Percentiles rank a stretch among this genome's conserved stretches.
phyloP scores from a whole-genome alignment of 2,888 invertebrate genomes.

The Euzetes globulus region DNA sequence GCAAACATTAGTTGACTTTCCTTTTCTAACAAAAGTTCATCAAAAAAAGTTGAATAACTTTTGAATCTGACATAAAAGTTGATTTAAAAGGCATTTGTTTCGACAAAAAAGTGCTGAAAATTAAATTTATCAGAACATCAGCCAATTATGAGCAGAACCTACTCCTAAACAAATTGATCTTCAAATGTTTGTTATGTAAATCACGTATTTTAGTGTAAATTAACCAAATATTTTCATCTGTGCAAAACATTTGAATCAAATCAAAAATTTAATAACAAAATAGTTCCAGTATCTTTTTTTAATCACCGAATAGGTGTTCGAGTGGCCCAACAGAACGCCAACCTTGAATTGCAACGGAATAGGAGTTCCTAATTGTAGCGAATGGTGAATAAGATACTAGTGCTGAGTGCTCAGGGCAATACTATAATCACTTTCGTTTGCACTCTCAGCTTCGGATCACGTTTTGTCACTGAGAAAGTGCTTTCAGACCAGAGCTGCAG shows the following conservation, averaged over 20 bases:
- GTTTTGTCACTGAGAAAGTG: conserved; percentile 9
- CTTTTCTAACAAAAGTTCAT: too few relatives aligned
- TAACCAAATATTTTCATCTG: not conserved
- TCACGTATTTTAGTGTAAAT: not conserved
- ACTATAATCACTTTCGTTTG: not conserved
- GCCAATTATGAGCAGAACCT: too few relatives aligned
- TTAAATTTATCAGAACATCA: too few relatives aligned
- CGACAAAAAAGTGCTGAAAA: too few relatives aligned
- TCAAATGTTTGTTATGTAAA: not conserved
- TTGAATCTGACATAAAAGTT: too few relatives aligned
- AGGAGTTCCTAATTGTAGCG: conserved; percentile 26
- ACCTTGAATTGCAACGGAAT: conserved; percentile 15
- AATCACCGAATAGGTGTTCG: too few relatives aligned
- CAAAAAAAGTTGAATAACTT: too few relatives aligned
- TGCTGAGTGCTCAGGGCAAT: not conserved
- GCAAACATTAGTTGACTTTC: too few relatives aligned
- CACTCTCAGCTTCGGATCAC: not conserved
- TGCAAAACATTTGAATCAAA: too few relatives aligned
- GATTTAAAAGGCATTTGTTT: too few relatives aligned
- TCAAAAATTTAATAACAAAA: too few relatives aligned
- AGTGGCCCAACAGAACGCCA: not conserved
- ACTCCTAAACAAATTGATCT: not conserved
- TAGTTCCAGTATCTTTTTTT: too few relatives aligned
- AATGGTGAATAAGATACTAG: conserved; percentile 20
- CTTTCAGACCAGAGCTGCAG: not conserved